These are phyloP conservation scores for Allophyes oxyacanthae DNA, from an alignment of 2,888 invertebrate genomes.

Conservation along the genomic window DNA sequence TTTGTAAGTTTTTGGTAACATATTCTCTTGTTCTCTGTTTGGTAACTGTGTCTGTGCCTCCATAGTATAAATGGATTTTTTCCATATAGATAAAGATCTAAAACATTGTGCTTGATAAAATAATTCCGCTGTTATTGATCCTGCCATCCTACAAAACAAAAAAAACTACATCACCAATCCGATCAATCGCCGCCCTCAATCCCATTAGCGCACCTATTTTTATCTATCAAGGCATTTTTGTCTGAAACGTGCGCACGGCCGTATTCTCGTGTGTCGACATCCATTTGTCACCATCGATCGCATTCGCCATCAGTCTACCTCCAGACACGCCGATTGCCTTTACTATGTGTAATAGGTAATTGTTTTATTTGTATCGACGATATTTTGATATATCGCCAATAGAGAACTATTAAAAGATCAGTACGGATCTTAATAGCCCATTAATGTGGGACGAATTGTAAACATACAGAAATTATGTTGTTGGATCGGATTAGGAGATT, in stretches of 20 bases:
- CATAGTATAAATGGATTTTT: too few relatives aligned
- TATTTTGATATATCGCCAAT: constrained; percentile 61
- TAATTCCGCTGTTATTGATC: too few relatives aligned
- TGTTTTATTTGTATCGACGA: constrained; percentile 62
- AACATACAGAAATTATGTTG: constrained; percentile 52
- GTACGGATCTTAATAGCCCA: constrained; percentile 45
- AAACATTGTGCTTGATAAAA: too few relatives aligned
- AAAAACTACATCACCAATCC: constrained; percentile 16
- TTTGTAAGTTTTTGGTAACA: too few relatives aligned
- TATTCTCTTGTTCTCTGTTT: too few relatives aligned
- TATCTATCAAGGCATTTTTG: constrained; percentile 49
- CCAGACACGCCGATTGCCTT: constrained; percentile 59
- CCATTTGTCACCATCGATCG: constrained; percentile 85
- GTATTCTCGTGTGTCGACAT: constrained; percentile 72
- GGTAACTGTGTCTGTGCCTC: too few relatives aligned
- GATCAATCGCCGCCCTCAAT: constrained; percentile 39
- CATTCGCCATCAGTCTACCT: constrained; percentile 67
- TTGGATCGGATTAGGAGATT: constrained; percentile 48
- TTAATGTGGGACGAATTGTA: constrained; percentile 50
- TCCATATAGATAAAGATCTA: too few relatives aligned
- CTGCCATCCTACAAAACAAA: neutral
- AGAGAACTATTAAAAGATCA: constrained; percentile 48
- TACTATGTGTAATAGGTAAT: constrained; percentile 54
- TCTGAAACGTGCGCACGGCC: constrained; percentile 50
- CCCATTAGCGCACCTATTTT: constrained; percentile 47